These are phyloP conservation scores for Phoxinus dragarum DNA, from an alignment of 2,797 vertebrate species.

Conservation along the genomic window DNA sequence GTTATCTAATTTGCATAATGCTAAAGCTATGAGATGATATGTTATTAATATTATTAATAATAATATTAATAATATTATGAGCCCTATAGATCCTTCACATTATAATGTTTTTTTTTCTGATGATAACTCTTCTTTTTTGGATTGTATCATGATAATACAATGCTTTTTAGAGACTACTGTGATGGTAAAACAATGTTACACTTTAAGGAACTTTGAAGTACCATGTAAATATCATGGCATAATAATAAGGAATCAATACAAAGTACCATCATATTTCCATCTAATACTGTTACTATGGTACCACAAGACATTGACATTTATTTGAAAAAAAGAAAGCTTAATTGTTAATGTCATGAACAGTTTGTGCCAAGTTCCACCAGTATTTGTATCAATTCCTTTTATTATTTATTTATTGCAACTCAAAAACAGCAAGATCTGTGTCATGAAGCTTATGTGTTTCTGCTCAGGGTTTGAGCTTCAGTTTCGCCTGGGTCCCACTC, in stretches of 20 bases:
- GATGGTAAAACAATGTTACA: not conserved
- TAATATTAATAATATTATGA: not conserved
- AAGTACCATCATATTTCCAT: not conserved
- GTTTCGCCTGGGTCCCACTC: conserved; percentile 92
- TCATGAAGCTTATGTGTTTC: conserved; percentile 29
- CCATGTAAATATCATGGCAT: not conserved
- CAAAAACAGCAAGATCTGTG: not conserved
- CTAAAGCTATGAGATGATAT: not conserved
- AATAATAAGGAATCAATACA: not conserved
- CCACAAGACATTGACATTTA: not conserved
- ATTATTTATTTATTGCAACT: not conserved
- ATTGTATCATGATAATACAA: not conserved
- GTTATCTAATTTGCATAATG: not conserved
- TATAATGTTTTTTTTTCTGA: not conserved
- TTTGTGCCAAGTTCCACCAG: not conserved
- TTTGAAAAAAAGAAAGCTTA: not conserved
- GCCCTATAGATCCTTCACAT: not conserved
- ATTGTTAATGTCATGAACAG: not conserved
- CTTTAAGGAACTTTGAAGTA: not conserved
- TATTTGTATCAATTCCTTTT: not conserved
- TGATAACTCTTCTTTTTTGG: not conserved
- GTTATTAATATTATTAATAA: not conserved
- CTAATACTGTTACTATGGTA: not conserved
- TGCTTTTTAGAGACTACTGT: not conserved
- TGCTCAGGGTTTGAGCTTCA: conserved; percentile 92